Percentiles rank a stretch among this genome's conserved stretches.
Evolutionary conservation across 1,140 invertebrate genomes (phyloP).

Genomic region (Drosophila carrolli): DNA sequence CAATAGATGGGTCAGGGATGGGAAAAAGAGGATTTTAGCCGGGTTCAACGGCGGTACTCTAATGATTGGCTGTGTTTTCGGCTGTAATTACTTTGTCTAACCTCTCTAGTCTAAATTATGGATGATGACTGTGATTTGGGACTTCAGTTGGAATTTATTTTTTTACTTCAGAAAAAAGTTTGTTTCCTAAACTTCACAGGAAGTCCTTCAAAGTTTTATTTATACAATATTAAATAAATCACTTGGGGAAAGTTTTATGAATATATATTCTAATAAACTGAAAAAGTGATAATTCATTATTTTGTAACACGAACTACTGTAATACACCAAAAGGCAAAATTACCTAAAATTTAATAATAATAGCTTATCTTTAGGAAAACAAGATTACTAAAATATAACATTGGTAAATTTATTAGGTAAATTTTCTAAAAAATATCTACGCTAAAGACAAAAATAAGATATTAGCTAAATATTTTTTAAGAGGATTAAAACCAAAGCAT

Average conservation of each 20-base stretch:
- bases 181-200: background rate
- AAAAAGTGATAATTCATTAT: background rate
- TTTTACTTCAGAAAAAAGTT: background rate
- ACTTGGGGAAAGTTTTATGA: background rate
- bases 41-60: background rate
- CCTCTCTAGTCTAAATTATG: conserved; percentile 27
- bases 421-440: too few relatives aligned
- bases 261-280: too few relatives aligned
- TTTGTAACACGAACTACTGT: background rate
- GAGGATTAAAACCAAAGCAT: too few relatives aligned
- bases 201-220: background rate
- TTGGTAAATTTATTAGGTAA: too few relatives aligned
- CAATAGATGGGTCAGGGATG: conserved; percentile 24
- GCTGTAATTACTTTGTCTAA: conserved; percentile 37
- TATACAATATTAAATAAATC: background rate
- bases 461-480: too few relatives aligned
- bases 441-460: too few relatives aligned
- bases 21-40: conserved; percentile 3
- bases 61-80: conserved; percentile 28
- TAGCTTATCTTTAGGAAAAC: too few relatives aligned
- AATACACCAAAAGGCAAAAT: too few relatives aligned
- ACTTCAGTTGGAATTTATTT: background rate
- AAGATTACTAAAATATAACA: too few relatives aligned
- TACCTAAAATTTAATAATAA: too few relatives aligned
- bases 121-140: conserved; percentile 27